These are phyloP conservation scores for Xenopus borealis DNA, from an alignment of 2,113 vertebrate species.

Conservation along the genomic window DNA sequence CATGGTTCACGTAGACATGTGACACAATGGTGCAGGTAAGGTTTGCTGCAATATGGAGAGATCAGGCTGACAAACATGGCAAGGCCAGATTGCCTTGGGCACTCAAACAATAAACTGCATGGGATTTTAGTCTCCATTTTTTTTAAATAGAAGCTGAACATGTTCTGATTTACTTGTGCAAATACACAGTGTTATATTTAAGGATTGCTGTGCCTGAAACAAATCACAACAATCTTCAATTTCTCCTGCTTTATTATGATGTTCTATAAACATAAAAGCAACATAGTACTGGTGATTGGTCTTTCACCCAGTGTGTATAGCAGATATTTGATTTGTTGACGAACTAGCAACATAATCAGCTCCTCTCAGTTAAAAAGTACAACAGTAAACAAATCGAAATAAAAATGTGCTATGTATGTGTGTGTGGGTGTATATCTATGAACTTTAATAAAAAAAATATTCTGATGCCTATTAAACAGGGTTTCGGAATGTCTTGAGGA, in stretches of 20 bases:
- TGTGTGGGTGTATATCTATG: no score
- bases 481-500: no score
- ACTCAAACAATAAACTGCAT: slow-evolving; percentile 59
- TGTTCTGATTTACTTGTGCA: not conserved
- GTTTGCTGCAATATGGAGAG: slow-evolving; percentile 69
- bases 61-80: slow-evolving; percentile 62
- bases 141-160: slow-evolving; percentile 27
- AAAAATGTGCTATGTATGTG: no score
- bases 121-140: slow-evolving; percentile 60
- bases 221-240: no score
- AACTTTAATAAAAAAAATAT: no score
- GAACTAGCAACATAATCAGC: not conserved
- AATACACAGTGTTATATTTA: not conserved
- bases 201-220: not conserved
- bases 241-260: no score
- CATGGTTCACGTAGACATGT: slow-evolving; percentile 87
- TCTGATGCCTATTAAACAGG: no score
- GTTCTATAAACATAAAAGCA: not conserved
- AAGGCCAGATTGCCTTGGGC: slow-evolving; percentile 67
- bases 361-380: not conserved
- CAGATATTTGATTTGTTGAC: not conserved
- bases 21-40: slow-evolving; percentile 81
- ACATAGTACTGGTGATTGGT: not conserved
- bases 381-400: not conserved
- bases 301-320: not conserved